These are phyloP conservation scores for Drosophila tropicalis DNA, from an alignment of 1,140 invertebrate genomes.

Conservation along the genomic window DNA sequence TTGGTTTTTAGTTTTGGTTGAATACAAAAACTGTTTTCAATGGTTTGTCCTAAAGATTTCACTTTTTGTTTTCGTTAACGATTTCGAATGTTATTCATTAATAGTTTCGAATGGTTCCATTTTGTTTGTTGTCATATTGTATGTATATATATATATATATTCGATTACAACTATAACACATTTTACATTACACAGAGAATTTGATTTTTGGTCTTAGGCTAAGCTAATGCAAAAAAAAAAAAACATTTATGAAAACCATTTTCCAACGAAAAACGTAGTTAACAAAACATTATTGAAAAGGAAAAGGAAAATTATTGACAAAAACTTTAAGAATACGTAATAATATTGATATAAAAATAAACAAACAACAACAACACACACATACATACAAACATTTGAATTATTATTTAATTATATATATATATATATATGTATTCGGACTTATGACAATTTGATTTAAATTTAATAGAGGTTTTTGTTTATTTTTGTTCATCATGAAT, in stretches of 20 bases:
- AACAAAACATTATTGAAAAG: constrained; percentile 16
- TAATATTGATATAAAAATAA: background rate
- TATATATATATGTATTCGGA: background rate
- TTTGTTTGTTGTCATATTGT: no score
- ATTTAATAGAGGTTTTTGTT: constrained; percentile 4
- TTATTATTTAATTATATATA: constrained; percentile 29
- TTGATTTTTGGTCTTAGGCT: constrained; percentile 16
- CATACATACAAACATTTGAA: constrained; percentile 16
- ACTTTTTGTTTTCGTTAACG: background rate
- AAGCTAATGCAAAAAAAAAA: constrained; percentile 11
- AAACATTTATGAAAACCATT: background rate
- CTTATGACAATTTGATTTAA: background rate
- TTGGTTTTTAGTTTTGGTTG: background rate
- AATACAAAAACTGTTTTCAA: constrained; percentile 13
- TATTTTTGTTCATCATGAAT: background rate
- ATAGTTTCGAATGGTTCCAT: constrained; percentile 18
- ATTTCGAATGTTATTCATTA: constrained; percentile 21
- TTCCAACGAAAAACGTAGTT: constrained; percentile 13
- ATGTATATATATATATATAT: background rate
- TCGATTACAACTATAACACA: constrained; percentile 66
- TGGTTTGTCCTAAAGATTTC: background rate
- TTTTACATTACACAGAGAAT: constrained; percentile 64
- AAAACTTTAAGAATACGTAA: background rate
- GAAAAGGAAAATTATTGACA: background rate
- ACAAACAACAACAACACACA: constrained; percentile 20